These are phyloP conservation scores for Limosa lapponica DNA, from an alignment of 2,797 vertebrate species.

Conservation along the genomic window DNA sequence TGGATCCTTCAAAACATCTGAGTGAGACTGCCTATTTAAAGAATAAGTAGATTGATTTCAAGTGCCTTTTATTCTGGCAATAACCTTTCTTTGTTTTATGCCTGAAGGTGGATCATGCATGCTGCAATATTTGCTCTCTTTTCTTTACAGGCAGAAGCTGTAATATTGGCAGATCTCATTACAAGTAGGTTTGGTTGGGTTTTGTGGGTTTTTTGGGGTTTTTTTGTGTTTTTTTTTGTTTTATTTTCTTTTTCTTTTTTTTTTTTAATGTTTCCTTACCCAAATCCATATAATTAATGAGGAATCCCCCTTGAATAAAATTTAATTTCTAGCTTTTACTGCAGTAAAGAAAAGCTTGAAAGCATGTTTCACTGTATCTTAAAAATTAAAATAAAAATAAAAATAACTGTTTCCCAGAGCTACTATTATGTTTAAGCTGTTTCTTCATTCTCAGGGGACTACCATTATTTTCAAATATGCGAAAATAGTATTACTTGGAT, in stretches of 20 bases:
- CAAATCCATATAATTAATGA: neutral
- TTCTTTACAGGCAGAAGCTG: neutral
- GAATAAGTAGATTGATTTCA: neutral
- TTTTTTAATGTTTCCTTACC: neutral
- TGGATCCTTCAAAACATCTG: neutral
- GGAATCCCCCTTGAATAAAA: neutral
- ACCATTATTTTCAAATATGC: neutral
- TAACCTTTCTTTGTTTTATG: neutral
- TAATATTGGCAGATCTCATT: neutral
- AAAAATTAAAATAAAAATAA: neutral
- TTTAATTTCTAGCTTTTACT: neutral
- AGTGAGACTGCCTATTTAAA: neutral
- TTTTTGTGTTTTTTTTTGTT: neutral
- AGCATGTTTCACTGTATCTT: neutral
- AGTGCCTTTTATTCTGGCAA: neutral
- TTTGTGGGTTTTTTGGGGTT: neutral
- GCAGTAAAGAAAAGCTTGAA: neutral
- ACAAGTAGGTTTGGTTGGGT: neutral
- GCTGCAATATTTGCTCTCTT: neutral
- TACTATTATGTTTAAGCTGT: neutral
- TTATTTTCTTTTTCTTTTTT: neutral
- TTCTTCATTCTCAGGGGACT: neutral
- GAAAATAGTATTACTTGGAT: neutral
- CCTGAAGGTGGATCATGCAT: neutral
- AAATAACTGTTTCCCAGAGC: fast-evolving